phyloP scores from a whole-genome alignment of 2,888 invertebrate genomes.

The Hanleya hanleyi region DNA sequence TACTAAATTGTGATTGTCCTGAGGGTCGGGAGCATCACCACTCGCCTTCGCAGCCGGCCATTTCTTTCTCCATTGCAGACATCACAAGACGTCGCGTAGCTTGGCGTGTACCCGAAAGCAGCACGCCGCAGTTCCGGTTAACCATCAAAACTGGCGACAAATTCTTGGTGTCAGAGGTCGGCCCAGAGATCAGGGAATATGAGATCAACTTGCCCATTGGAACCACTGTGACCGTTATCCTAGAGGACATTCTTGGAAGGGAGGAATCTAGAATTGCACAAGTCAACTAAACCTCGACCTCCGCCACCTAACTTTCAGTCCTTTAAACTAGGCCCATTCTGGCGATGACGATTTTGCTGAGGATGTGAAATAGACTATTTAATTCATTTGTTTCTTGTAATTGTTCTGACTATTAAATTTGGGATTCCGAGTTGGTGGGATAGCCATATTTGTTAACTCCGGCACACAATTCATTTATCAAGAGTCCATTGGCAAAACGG shows the following conservation, averaged over 20 bases:
- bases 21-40: conserved; percentile 10
- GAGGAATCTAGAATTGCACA: too few relatives aligned
- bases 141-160: conserved; percentile 32
- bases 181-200: not conserved
- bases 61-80: conserved; percentile 34
- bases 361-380: too few relatives aligned
- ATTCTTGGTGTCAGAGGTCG: not conserved
- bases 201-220: not conserved
- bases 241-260: conserved; percentile 1
- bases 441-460: too few relatives aligned
- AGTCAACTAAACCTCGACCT: too few relatives aligned
- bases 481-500: too few relatives aligned
- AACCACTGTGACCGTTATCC: not conserved
- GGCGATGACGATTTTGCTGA: too few relatives aligned
- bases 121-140: conserved; percentile 46
- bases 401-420: too few relatives aligned
- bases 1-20: conserved; percentile 1
- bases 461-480: too few relatives aligned
- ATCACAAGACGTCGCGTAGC: conserved; percentile 25
- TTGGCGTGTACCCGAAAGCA: conserved; percentile 40
- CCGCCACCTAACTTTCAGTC: too few relatives aligned
- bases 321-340: too few relatives aligned
- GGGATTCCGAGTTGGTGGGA: too few relatives aligned
- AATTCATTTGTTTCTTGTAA: too few relatives aligned
- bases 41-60: conserved; percentile 33